Percentiles rank a stretch among this genome's conserved stretches.
phyloP scores from a whole-genome alignment of 2,888 invertebrate genomes.

The Dioctria linearis region DNA sequence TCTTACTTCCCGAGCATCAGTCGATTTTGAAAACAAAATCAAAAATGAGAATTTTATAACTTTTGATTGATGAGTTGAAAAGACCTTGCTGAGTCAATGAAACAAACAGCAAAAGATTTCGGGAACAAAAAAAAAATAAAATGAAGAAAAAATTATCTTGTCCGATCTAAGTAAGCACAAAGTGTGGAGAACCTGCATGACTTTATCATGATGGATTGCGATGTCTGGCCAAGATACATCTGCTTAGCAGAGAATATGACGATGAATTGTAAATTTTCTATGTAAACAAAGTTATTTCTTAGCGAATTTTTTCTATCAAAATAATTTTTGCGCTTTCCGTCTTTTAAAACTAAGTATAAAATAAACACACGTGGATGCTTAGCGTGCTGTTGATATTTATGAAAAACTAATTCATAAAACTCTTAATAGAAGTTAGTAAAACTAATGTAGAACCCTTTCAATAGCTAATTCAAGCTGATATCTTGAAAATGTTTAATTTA shows the following conservation, averaged over 20 bases:
- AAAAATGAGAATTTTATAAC: constrained; percentile 44
- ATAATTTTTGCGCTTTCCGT: not conserved
- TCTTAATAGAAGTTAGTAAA: not conserved
- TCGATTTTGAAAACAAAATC: constrained; percentile 42
- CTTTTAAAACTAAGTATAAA: too few relatives aligned
- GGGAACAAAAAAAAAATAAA: not conserved
- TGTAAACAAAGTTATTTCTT: not conserved
- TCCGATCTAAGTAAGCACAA: constrained; percentile 22
- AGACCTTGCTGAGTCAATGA: constrained; percentile 46
- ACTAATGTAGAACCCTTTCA: not conserved
- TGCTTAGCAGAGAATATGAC: not conserved
- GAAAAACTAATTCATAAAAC: too few relatives aligned
- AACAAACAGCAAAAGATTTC: constrained; percentile 24
- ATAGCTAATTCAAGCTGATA: constrained; percentile 36
- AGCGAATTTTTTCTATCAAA: constrained; percentile 28
- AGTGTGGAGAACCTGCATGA: constrained; percentile 49
- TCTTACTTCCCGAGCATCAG: constrained; percentile 2
- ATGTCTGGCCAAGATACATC: constrained; percentile 32
- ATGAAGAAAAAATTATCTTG: constrained; percentile 29
- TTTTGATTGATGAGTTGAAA: constrained; percentile 45
- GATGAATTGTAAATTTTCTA: constrained; percentile 1
- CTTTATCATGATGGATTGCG: constrained; percentile 43
- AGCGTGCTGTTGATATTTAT: too few relatives aligned
- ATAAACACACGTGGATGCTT: too few relatives aligned
- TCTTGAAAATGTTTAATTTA: constrained; percentile 58